Evolutionary conservation across 2,888 invertebrate species (phyloP).

Genomic region (Koerneria pararmatus): DNA sequence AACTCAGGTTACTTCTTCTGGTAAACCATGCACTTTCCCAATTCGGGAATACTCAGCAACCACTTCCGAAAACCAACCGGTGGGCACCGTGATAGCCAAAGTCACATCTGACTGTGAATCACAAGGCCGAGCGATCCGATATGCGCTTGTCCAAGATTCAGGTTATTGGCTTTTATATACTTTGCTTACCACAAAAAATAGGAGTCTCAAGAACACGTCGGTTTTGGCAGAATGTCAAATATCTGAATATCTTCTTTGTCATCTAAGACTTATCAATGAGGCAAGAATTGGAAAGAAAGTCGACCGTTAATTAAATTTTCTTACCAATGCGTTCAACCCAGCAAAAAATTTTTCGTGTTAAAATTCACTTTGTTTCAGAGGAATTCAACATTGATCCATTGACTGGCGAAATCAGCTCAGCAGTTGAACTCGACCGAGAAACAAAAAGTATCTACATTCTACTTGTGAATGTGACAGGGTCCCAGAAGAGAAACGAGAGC

Average conservation of each 20-base stretch:
- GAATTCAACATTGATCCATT: constrained; percentile 45
- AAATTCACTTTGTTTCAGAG: constrained; percentile 31
- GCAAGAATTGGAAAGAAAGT: too few relatives aligned
- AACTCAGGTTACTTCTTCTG: too few relatives aligned
- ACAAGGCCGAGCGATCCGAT: not conserved
- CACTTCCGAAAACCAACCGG: constrained; percentile 10
- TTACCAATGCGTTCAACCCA: too few relatives aligned
- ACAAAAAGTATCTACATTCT: constrained; percentile 46
- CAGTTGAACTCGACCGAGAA: constrained; percentile 48
- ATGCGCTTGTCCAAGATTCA: constrained; percentile 2
- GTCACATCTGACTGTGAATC: constrained; percentile 19
- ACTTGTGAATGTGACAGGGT: constrained; percentile 42
- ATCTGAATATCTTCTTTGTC: too few relatives aligned
- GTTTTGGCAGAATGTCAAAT: too few relatives aligned
- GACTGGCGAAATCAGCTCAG: constrained; percentile 43
- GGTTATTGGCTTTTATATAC: not conserved
- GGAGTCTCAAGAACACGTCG: too few relatives aligned
- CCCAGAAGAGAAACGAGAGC: constrained; percentile 26
- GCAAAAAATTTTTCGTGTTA: too few relatives aligned
- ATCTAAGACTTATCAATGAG: too few relatives aligned
- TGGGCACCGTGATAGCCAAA: not conserved
- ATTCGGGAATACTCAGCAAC: constrained; percentile 8
- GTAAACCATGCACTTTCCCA: constrained; percentile 17
- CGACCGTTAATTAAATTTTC: not conserved
- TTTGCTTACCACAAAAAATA: too few relatives aligned